Evolutionary conservation across 1,140 invertebrate species (phyloP), one percentile per base, ranked within the genome.

Genomic region (Cardiocondyla obscurior): DNA sequence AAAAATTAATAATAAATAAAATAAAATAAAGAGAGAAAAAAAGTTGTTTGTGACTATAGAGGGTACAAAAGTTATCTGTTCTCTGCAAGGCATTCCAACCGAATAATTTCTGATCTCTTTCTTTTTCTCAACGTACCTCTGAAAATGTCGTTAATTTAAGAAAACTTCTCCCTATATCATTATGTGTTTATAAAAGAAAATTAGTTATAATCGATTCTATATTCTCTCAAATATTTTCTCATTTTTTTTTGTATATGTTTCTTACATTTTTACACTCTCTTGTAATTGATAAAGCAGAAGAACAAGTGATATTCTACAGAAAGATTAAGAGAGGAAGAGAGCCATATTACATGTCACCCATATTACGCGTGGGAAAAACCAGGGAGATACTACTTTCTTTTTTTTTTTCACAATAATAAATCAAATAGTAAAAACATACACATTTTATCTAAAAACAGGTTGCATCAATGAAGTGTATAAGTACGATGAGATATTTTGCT

Each of bases 271-370:
- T 12, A 51, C n/a, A 36, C 22, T 62, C 8, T 22, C 28, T 53
- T 55, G 25, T 14, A 49, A 46, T 57, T n/a, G 3, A 60, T 49
- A 36, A 46, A 64, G 19, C 36, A 39, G 62, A 81, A 72, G 28
- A 57, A 58, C 44, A 83, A 67, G 67, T 65, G 46, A 46, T 1
- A 14, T 16, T 4, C 39, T 83, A 25, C 8, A 86, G 81, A 87
- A 79, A 81, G 58, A 86, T 28, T 73, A 83, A 86, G 70, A 33
- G 46, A 87, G 58, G 81, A 86, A 86, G 70, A 86, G 84, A 86
- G 53, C 60, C 12, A 33, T 62, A 42, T 42, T 42, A 58, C 25
- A 30, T 58, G 49, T 51, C 53, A 30, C 70, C 19, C 28, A 42
- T 39, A 19, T 51, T 30, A 49, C 36, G 14, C 7, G 22, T 42